Evolutionary conservation across 2,888 invertebrate genomes (phyloP).

Genomic region (Lamellibrachia satsuma): DNA sequence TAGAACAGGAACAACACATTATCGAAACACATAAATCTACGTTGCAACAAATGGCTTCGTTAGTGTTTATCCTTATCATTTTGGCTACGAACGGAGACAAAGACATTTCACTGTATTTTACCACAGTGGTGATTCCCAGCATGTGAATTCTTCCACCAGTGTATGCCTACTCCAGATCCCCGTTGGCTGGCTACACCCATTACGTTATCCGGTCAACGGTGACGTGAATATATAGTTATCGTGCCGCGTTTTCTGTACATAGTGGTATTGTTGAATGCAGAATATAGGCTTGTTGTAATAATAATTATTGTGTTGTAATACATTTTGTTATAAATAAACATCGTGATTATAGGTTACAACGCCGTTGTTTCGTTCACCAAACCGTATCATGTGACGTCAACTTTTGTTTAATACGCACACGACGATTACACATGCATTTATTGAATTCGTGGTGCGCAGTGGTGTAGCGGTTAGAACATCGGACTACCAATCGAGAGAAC

Average conservation of each 20-base stretch:
- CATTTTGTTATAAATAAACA: slow-evolving; percentile 17
- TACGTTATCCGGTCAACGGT: not conserved
- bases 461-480: not conserved
- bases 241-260: not conserved
- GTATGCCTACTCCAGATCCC: not conserved
- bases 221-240: not conserved
- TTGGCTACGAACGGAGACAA: not conserved
- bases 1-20: not conserved
- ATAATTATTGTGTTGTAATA: slow-evolving; percentile 12
- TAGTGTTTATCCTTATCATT: too few relatives aligned
- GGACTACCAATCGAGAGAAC: too few relatives aligned
- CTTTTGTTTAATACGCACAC: not conserved
- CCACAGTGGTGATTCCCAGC: not conserved
- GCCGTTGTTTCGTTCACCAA: not conserved
- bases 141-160: not conserved
- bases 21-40: not conserved
- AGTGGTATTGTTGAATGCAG: not conserved
- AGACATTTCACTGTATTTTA: not conserved
- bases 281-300: slow-evolving; percentile 5
- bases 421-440: not conserved
- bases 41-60: not conserved
- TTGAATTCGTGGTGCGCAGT: not conserved
- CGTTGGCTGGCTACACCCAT: not conserved
- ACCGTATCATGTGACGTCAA: not conserved
- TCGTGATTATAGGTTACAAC: not conserved